Conservation (phyloP, 2,888 invertebrate species). For the Xylophagus ater region DNA sequence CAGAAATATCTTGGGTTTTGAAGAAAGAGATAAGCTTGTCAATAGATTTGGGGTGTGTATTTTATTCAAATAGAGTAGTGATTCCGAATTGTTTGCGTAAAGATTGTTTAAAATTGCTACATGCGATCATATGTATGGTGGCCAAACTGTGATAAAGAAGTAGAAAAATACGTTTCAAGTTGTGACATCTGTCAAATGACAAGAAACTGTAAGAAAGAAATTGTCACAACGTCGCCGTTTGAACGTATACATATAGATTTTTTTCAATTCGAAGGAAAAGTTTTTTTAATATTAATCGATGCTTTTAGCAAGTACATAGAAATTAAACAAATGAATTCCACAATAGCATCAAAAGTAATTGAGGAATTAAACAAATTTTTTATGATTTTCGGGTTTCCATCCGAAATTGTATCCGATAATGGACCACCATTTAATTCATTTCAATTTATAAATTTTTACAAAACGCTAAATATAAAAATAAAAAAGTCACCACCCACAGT, state of each 20-base stretch:
- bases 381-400: conserved; percentile 10
- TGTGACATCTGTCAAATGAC: conserved; percentile 18
- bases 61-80: conserved; percentile 13
- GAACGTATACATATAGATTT: conserved; percentile 18
- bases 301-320: conserved; percentile 10
- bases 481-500: conserved; percentile 19
- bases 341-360: conserved; percentile 4
- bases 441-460: conserved; percentile 12
- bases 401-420: conserved; percentile 14
- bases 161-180: conserved; percentile 18
- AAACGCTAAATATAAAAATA: conserved; percentile 13
- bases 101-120: conserved; percentile 14
- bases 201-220: neutral
- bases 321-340: conserved; percentile 7
- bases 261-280: conserved; percentile 7
- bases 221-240: conserved; percentile 12
- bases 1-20: neutral
- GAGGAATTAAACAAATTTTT: conserved; percentile 9
- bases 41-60: conserved; percentile 8
- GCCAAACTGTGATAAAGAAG: conserved; percentile 21
- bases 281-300: conserved; percentile 11
- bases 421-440: conserved; percentile 11
- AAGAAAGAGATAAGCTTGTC: neutral
- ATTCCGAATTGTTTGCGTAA: conserved; percentile 9
- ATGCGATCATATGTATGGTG: conserved; percentile 22